These are phyloP conservation scores for Drosophila parabipectinata DNA, from an alignment of 1,140 invertebrate species.

Conservation along the genomic window DNA sequence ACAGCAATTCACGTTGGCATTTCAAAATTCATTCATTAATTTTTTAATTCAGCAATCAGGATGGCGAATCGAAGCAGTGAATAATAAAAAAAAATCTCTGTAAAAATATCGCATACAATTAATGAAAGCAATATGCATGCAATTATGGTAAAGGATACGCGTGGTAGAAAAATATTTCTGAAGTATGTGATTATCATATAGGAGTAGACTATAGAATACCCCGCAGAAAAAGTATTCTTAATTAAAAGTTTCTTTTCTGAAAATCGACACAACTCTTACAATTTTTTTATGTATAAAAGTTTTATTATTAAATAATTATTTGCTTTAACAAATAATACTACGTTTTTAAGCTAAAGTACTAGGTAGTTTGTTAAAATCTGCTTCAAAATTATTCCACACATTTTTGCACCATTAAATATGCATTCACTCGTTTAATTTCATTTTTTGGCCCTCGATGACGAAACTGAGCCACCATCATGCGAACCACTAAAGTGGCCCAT, in stretches of 20 bases:
- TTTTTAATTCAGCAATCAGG: conserved; percentile 54
- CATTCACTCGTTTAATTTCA: conserved; percentile 45
- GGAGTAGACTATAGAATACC: neutral
- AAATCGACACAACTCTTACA: too few species aligned
- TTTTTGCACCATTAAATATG: conserved; percentile 50
- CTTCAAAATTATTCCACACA: conserved; percentile 35
- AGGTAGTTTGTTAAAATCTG: conserved; percentile 8
- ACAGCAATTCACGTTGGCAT: conserved; percentile 35
- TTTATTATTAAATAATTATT: neutral
- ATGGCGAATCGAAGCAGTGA: neutral
- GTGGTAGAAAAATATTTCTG: neutral
- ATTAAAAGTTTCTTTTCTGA: too few species aligned
- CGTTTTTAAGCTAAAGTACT: neutral
- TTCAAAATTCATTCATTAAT: conserved; percentile 45
- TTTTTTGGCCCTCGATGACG: conserved; percentile 25
- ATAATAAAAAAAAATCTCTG: conserved; percentile 17
- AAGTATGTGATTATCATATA: neutral
- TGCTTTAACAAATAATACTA: too few species aligned
- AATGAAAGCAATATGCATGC: conserved; percentile 18
- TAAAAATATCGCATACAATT: conserved; percentile 23
- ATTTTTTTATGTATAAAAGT: too few species aligned
- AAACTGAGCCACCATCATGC: conserved; percentile 17
- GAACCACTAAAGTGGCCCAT: conserved; percentile 26
- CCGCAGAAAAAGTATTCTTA: too few species aligned
- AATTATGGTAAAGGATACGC: conserved; percentile 10